phyloP scores from a whole-genome alignment of 1,140 invertebrate genomes.

The Mylabris phalerata region DNA sequence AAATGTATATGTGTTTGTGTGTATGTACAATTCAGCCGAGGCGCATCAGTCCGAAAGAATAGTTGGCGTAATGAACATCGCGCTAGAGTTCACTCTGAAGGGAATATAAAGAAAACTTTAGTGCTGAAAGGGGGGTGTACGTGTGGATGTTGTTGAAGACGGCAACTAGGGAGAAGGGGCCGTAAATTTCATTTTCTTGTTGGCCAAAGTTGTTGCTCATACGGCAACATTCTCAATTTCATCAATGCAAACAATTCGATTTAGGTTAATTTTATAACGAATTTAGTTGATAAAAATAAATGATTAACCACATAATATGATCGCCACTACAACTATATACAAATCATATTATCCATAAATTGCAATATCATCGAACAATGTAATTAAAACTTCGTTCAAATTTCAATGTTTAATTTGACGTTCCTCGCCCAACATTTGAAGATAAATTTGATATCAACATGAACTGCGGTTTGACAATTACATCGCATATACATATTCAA shows the following conservation, averaged over 20 bases:
- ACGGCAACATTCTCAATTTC: too few species aligned
- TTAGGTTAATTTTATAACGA: too few species aligned
- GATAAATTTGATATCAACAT: too few species aligned
- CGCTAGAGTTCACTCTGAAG: constrained; percentile 29
- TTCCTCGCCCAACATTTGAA: neutral
- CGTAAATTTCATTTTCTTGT: too few species aligned
- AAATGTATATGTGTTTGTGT: neutral
- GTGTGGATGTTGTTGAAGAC: constrained; percentile 7
- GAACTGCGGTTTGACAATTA: too few species aligned
- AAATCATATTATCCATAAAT: neutral
- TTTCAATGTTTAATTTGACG: constrained; percentile 6
- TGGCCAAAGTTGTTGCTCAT: too few species aligned
- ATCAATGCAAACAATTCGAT: too few species aligned
- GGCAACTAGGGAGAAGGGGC: too few species aligned
- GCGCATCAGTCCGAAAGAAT: constrained; percentile 30
- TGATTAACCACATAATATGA: too few species aligned
- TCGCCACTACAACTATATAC: too few species aligned
- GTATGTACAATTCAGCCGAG: constrained; percentile 19
- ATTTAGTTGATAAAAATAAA: too few species aligned
- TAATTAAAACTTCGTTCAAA: constrained; percentile 14
- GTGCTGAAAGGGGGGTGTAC: constrained; percentile 28
- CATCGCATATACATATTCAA: too few species aligned
- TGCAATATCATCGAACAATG: constrained; percentile 6
- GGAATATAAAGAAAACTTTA: constrained; percentile 38
- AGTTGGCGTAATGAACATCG: constrained; percentile 34